A percentile compares a stretch with the other conserved stretches of the same genome.
phyloP scores from a whole-genome alignment of 2,888 invertebrate species.

The Euspilapteryx auroguttella region DNA sequence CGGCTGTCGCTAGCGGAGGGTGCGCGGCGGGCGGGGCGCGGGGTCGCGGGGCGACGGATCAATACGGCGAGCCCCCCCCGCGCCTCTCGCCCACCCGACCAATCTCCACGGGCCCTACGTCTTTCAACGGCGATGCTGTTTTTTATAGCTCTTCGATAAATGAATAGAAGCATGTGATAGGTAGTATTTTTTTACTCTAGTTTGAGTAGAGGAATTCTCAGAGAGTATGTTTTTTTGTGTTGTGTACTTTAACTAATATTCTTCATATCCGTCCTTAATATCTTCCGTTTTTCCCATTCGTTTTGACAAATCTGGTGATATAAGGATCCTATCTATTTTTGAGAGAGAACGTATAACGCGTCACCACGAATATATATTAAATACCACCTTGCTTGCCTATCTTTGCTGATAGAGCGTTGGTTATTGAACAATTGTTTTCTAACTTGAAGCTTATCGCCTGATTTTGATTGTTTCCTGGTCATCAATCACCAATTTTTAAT shows the following conservation, averaged over 20 bases:
- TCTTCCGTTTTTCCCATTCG: constrained; percentile 11
- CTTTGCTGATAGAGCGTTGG: too few relatives aligned
- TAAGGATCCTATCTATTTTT: too few relatives aligned
- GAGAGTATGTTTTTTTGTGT: constrained; percentile 10
- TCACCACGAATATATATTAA: too few relatives aligned
- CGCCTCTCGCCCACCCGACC: constrained; percentile 22
- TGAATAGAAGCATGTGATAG: constrained; percentile 48
- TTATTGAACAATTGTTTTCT: too few relatives aligned
- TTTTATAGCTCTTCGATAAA: constrained; percentile 54
- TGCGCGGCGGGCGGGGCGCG: constrained; percentile 22
- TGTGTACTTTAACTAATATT: constrained; percentile 10
- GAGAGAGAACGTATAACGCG: too few relatives aligned
- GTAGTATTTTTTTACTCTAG: constrained; percentile 19
- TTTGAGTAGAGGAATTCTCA: constrained; percentile 15
- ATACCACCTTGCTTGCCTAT: too few relatives aligned
- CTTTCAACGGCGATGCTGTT: constrained; percentile 56
- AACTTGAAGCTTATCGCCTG: too few relatives aligned
- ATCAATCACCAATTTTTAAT: too few relatives aligned
- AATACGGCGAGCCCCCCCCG: constrained; percentile 37
- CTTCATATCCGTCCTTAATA: constrained; percentile 12
- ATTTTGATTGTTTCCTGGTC: too few relatives aligned
- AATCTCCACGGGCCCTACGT: constrained; percentile 41
- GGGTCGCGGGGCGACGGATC: constrained; percentile 22
- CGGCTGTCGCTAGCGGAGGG: constrained; percentile 12
- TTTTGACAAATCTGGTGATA: constrained; percentile 12